phyloP scores from a whole-genome alignment of 2,797 vertebrate species.

The Myripristis murdjan region DNA sequence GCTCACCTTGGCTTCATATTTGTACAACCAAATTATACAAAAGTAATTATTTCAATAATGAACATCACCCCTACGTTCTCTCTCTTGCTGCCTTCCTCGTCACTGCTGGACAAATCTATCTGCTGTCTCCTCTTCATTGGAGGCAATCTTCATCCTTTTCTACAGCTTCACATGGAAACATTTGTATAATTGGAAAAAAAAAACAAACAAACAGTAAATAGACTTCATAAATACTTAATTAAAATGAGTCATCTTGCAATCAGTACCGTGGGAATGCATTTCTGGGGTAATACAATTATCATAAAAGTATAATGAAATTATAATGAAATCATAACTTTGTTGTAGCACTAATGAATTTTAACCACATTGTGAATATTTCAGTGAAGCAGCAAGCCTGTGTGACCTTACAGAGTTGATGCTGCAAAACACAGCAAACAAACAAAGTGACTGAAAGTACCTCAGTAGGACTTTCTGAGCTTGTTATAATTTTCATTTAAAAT shows the following conservation, averaged over 20 bases:
- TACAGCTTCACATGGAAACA: constrained; percentile 20
- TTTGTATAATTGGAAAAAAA: constrained; percentile 15
- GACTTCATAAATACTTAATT: constrained; percentile 32
- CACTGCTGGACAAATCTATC: constrained; percentile 20
- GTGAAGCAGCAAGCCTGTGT: constrained; percentile 22
- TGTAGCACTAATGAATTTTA: constrained; percentile 45
- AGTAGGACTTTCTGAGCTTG: no score
- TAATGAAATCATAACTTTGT: constrained; percentile 56
- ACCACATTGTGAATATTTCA: constrained; percentile 29
- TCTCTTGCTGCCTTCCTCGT: not conserved
- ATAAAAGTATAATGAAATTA: constrained; percentile 44
- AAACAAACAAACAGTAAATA: constrained; percentile 30
- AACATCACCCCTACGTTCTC: no score
- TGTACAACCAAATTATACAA: no score
- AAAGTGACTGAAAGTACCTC: no score
- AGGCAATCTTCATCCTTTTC: constrained; percentile 5
- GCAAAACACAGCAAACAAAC: constrained; percentile 23
- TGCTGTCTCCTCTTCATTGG: constrained; percentile 16
- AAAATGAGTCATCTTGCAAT: constrained; percentile 22
- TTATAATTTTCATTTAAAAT: no score
- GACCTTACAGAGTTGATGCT: constrained; percentile 23
- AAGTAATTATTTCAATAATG: no score
- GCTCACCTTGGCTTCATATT: no score
- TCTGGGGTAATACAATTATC: constrained; percentile 31
- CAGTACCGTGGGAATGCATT: constrained; percentile 33